Percentiles rank a stretch among this genome's conserved stretches.
Evolutionary conservation across 2,113 vertebrate species (phyloP).

Genomic region (Echinops telfairi): DNA sequence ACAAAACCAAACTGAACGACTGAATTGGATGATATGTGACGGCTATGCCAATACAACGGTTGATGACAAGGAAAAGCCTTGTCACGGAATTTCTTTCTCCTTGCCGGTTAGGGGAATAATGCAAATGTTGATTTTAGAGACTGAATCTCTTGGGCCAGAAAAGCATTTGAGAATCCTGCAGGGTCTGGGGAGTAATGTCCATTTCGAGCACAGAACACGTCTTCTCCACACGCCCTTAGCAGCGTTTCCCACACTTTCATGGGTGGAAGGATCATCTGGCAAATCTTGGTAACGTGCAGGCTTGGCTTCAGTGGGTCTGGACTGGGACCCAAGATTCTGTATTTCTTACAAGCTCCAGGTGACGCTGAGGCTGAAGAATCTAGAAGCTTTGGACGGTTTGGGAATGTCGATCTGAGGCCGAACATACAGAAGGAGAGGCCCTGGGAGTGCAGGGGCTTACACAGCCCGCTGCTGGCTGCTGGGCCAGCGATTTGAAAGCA

Average conservation of each 20-base stretch:
- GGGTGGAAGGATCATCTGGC: background rate
- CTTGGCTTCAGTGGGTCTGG: slow-evolving; percentile 26
- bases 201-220: background rate
- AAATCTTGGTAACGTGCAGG: background rate
- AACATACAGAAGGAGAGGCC: background rate
- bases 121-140: slow-evolving; percentile 22
- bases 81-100: background rate
- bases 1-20: background rate
- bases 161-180: background rate
- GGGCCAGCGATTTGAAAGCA: too few species aligned
- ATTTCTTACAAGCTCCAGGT: background rate
- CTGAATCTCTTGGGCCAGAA: slow-evolving; percentile 35
- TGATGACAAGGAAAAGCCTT: background rate
- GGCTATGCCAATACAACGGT: too few species aligned
- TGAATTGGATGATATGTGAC: too few species aligned
- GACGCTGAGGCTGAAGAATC: background rate
- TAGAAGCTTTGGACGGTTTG: background rate
- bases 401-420: background rate
- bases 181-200: background rate
- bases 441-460: too few species aligned
- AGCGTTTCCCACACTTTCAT: background rate
- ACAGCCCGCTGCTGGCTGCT: too few species aligned
- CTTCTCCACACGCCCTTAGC: background rate
- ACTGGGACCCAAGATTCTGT: background rate
- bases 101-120: background rate